Evolutionary conservation across 2,113 vertebrate genomes (phyloP), one percentile per base, ranked within the genome.

Genomic region (Progne subis): DNA sequence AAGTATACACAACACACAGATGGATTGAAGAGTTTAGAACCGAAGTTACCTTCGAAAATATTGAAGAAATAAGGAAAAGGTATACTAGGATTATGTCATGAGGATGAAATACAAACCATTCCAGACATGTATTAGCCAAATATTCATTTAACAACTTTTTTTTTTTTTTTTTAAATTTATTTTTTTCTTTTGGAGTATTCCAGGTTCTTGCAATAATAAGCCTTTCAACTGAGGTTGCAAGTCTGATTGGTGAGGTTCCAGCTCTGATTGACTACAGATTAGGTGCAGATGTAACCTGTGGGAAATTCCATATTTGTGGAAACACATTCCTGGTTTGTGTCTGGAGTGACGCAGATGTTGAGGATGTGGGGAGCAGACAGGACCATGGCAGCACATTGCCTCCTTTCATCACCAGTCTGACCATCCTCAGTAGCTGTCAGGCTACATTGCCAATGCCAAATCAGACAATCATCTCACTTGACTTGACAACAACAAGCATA

Each of bases 1-100:
- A 76, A 61, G 41, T 43, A 47, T 24, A 65, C 9, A n/a, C 14
- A 46, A 34, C n/a, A 59, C 0, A 0, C 23, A 74, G 53, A 70
- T 11, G 8, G 25, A 65, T 68, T 65, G 18, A 63, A 24, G 1
- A 3, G 11, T 59, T 83, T 34, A 31, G 57, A 84, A 41, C 29
- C 57, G n/a, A 32, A 60, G 2, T 41, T 67, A n/a, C n/a, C 20
- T 89, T 59, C 16, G 55, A 56, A 82, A 89, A 56, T 57, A 60
- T 19, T 79, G 44, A 13, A 87, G 47, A 68, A 68, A 50, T 3
- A 71, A 24, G n/a, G 18, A 65, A 41, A 63, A 57, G 2, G 23
- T 47, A 12, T 32, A 14, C 21, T 75, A 55, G 43, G 13, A 43
- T 63, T 34, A 56, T 32, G 13, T 37, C 21, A 71, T 53, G 11